Evolutionary conservation across 2,888 invertebrate genomes (phyloP), one percentile per base, ranked within the genome.

Genomic region (Polydrusus pterygomalis): DNA sequence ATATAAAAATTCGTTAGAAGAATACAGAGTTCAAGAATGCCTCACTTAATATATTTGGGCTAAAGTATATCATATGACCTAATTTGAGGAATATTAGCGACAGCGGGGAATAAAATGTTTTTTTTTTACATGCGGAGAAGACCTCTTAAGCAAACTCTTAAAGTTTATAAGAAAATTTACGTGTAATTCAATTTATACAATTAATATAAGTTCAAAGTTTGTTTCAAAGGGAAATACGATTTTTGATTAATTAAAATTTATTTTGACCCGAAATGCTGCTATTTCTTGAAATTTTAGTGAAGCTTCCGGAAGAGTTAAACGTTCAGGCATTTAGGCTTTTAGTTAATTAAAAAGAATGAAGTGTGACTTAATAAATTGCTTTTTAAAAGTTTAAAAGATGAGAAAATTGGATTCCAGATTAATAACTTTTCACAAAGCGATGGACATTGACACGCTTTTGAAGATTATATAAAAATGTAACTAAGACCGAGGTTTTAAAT

Each of bases 241-340:
- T 54, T 54, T 54, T 54, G 54, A 54, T 54, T 54, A 54, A 54
- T 54, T 54, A 54, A 54, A 54, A n/a, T 54, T 54, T 54, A 54
- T 54, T 54, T 54, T 7, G 25, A 51, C 20, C 51, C 5, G 10
- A 51, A 18, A 20, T 18, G 8, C 51, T 51, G 7, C 54, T 25
- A 25, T 54, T 54, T 54, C 54, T 30, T 54, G n/a, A 54, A 25
- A 54, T 54, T 54, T 54, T 30, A 54, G 54, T 13, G n/a, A 54
- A 54, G 6, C n/a, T n/a, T 25, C 34, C 30, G 3, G 6, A 54
- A 54, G 54, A 30, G 54, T 54, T 54, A 30, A 54, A 54, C 6
- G 51, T 51, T 51, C 3, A 51, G 51, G 17, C 51, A 30, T 47
- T n/a, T n/a, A n/a, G n/a, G 62, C 45, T 70, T 47, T 60, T 49